Base-by-base conservation (phyloP, 2,797 vertebrate species). In the Sphenopsis melanotis region DNA sequence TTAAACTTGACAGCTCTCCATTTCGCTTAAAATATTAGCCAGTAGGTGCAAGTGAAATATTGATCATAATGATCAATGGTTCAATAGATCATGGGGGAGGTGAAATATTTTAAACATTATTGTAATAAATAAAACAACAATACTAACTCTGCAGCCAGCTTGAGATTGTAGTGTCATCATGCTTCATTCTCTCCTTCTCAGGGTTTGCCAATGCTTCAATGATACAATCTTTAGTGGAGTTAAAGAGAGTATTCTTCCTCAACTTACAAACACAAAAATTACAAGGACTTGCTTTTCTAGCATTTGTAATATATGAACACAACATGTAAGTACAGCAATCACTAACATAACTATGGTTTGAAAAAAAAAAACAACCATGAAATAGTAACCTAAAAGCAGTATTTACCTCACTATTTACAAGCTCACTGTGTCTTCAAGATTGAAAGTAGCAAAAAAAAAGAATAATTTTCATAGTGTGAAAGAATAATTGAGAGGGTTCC, bases 111-210 rank as follows among this genome's bases (percentile, higher is more conserved):
- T 18, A 68, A 87, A 78, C 10, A 36, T 16, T 47, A 77, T 20
- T 26, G 32, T 37, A 77, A 74, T 37, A 66, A 83, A 93, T 32
- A 81, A 85, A 89, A 68, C 13, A 90, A 85, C 86, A 96, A 85
- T 79, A 98, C 99, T 97, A 96, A 99, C 99, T 99, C 95, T 99
- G 99, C 92, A 99, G 98, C 99, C 99, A 99, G 24, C 98, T 99
- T 15, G 99, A 99, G 95, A 99, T 99, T 32, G 99, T 99, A n/a
- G 99, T 99, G 97, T 99, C 99, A 26, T 99, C 99, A 29, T 99
- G 99, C 91, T 99, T 99, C 99, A 99, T 99, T 97, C 99, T 99
- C 97, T 99, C 99, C 93, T 99, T 99, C 96, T 99, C 99, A 0
- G 99, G 99, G 97, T 99, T 99, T 90, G 99, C 99, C 97, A 99